phyloP scores from a whole-genome alignment of 1,140 invertebrate species.

The Anthonomus grandis region DNA sequence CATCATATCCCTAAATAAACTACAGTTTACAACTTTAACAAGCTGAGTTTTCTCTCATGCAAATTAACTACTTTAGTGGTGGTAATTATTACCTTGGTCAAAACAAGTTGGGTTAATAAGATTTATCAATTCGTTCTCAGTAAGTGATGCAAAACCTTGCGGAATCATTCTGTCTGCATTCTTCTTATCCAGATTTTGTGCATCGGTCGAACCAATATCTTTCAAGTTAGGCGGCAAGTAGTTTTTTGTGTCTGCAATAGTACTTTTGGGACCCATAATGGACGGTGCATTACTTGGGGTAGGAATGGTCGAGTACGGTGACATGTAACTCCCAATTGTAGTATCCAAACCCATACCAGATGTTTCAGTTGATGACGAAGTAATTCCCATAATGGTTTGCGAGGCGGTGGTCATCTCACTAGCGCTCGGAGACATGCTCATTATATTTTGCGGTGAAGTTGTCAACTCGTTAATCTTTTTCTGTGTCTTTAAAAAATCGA shows the following conservation, averaged over 20 bases:
- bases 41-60: constrained; percentile 13
- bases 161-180: constrained; percentile 55
- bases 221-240: constrained; percentile 37
- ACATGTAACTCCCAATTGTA: too few relatives aligned
- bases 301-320: too few relatives aligned
- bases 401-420: too few relatives aligned
- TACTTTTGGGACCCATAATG: constrained; percentile 6
- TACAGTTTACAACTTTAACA: constrained; percentile 8
- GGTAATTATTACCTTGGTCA: constrained; percentile 62
- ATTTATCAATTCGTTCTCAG: constrained; percentile 77
- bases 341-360: too few relatives aligned
- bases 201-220: constrained; percentile 27
- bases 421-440: too few relatives aligned
- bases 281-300: background rate
- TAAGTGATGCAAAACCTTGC: constrained; percentile 74
- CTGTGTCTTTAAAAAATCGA: constrained; percentile 54
- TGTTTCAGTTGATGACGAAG: constrained; percentile 18
- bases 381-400: constrained; percentile 30
- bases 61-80: constrained; percentile 26
- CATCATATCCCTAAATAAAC: too few relatives aligned
- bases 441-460: constrained; percentile 17
- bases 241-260: constrained; percentile 21
- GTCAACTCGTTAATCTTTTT: constrained; percentile 37
- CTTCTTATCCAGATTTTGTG: constrained; percentile 30
- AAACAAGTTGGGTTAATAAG: constrained; percentile 85